A percentile compares a stretch with the other conserved stretches of the same genome.
phyloP scores from a whole-genome alignment of 2,113 vertebrate species.

The Aramus guarauna region DNA sequence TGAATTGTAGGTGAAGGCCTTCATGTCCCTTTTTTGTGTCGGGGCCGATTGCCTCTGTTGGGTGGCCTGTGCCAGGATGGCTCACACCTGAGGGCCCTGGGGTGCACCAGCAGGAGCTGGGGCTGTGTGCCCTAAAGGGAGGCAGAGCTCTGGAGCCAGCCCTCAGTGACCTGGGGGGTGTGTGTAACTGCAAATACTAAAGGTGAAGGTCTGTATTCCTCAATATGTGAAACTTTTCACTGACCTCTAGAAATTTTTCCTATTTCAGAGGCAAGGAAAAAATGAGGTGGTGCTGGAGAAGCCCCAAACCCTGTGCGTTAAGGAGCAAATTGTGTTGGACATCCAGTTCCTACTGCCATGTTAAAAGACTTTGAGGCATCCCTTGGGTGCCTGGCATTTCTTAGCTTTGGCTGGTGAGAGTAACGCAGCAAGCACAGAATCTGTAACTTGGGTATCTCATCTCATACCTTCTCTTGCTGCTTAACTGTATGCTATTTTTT shows the following conservation, averaged over 20 bases:
- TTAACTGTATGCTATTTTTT: neutral
- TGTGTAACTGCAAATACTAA: too few species aligned
- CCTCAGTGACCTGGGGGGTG: rapidly evolving
- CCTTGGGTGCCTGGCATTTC: neutral
- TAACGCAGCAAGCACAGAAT: neutral
- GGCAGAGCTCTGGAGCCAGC: neutral
- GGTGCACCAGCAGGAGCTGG: neutral
- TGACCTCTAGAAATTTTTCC: neutral
- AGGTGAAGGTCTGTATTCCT: neutral
- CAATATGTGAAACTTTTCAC: neutral
- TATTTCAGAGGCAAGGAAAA: neutral
- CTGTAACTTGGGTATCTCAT: neutral
- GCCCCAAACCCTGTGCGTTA: neutral
- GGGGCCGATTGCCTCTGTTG: neutral
- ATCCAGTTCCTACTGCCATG: neutral
- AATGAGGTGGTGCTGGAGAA: neutral
- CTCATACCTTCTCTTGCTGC: neutral
- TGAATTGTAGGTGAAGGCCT: neutral
- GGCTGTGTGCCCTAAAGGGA: too few species aligned
- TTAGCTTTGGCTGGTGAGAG: neutral
- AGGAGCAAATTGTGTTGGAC: neutral
- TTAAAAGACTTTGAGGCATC: neutral
- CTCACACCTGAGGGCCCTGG: neutral
- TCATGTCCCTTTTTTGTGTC: rapidly evolving
- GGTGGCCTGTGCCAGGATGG: neutral